phyloP scores from a whole-genome alignment of 2,797 vertebrate genomes.

The Catostomus latipinnis region DNA sequence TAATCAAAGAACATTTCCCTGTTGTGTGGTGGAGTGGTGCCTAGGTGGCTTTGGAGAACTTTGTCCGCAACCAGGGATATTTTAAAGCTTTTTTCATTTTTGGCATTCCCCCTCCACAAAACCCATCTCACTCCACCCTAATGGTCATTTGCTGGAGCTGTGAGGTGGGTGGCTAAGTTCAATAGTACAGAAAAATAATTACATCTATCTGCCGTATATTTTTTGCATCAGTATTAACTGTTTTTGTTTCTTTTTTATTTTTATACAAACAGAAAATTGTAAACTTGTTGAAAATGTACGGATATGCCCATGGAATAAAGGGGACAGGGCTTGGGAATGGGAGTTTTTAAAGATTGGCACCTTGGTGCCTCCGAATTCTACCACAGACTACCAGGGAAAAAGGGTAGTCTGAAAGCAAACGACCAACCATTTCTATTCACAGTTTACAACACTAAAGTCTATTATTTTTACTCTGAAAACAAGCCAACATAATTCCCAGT shows the following conservation, averaged over 20 bases:
- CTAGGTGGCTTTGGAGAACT: constrained; percentile 91
- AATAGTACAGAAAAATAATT: constrained; percentile 64
- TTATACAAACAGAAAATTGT: constrained; percentile 78
- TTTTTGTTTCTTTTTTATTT: constrained; percentile 81
- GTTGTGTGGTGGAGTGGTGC: constrained; percentile 90
- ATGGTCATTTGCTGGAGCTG: constrained; percentile 83
- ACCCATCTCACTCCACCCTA: constrained; percentile 85
- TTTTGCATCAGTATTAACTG: constrained; percentile 92
- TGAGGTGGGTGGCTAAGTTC: constrained; percentile 77
- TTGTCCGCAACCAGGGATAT: constrained; percentile 90
- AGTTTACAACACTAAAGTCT: constrained; percentile 91
- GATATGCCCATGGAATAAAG: constrained; percentile 87
- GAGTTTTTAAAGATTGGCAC: constrained; percentile 71
- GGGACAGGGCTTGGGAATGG: constrained; percentile 63
- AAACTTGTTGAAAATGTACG: constrained; percentile 83
- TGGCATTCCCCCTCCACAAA: constrained; percentile 73
- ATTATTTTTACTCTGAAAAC: constrained; percentile 66
- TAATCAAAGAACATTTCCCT: constrained; percentile 86
- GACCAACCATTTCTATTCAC: constrained; percentile 70
- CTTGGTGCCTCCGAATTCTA: constrained; percentile 75
- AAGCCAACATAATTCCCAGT: constrained; percentile 80
- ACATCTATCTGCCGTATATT: constrained; percentile 76
- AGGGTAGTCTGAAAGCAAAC: constrained; percentile 70
- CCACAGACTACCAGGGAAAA: constrained; percentile 81
- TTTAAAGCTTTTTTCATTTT: constrained; percentile 83